Percentiles rank a stretch among this genome's conserved stretches.
These are phyloP conservation scores for Dufourea novaeangliae DNA, from an alignment of 1,140 invertebrate genomes.

Conservation along the genomic window DNA sequence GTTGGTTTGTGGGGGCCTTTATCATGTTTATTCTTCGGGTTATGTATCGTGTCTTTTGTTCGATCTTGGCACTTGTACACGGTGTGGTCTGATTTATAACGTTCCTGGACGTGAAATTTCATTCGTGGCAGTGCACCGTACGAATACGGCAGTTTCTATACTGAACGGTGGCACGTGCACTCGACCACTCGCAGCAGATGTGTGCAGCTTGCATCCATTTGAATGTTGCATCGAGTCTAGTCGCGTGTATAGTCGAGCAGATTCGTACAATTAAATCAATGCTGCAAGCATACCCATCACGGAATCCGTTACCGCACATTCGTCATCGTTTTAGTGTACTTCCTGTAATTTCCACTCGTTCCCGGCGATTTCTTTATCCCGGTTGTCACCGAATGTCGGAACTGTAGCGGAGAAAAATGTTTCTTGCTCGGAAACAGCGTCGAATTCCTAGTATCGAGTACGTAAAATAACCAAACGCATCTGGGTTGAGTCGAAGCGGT, in stretches of 20 bases:
- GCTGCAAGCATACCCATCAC: slow-evolving; percentile 1
- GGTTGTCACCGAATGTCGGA: neutral
- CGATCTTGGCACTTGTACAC: neutral
- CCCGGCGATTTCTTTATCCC: neutral
- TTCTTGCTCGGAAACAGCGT: too few relatives aligned
- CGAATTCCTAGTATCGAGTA: too few relatives aligned
- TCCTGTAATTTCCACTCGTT: neutral
- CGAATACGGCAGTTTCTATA: slow-evolving; percentile 3
- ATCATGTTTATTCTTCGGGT: too few relatives aligned
- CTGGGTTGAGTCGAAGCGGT: too few relatives aligned
- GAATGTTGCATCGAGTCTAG: neutral
- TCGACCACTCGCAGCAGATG: neutral
- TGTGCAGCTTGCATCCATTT: neutral
- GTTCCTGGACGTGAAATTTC: neutral
- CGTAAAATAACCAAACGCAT: too few relatives aligned
- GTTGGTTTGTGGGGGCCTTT: too few relatives aligned
- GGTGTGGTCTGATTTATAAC: slow-evolving; percentile 19
- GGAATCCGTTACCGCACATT: slow-evolving; percentile 1
- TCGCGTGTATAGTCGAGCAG: neutral
- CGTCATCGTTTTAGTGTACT: slow-evolving; percentile 25
- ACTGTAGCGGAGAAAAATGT: too few relatives aligned
- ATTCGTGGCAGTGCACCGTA: neutral
- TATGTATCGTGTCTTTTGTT: too few relatives aligned
- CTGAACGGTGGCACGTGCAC: slow-evolving; percentile 22
- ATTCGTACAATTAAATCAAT: slow-evolving; percentile 35